Base-by-base conservation (phyloP, 2,113 vertebrate genomes). In the Pangasianodon hypophthalmus region DNA sequence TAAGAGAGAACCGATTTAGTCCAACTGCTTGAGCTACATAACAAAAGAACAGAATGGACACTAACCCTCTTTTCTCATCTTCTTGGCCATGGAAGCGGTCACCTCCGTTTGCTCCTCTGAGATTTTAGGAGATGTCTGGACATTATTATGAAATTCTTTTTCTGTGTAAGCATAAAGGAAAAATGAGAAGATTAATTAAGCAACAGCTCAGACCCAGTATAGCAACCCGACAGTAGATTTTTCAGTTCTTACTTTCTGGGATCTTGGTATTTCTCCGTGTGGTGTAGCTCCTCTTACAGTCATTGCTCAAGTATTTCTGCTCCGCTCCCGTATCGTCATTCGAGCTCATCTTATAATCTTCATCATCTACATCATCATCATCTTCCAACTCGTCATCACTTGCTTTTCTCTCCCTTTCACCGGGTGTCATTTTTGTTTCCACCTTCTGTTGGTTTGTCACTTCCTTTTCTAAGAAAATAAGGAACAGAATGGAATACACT, bases 241-340 rank as follows among this genome's bases (percentile, higher is more conserved):
- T 46, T 69, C 21, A 69, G 62, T 67, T n/a, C 46, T 96, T 95
- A 1, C 96, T 95, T 52, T 97, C 96, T 82, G 94, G 95, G 91
- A 97, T 96, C 37, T 97, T 95, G 0, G 96, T 96, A 88, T 97
- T 96, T 5, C 97, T 94, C 1, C 97, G 95, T 4, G 97, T 97
- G 29, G 95, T 96, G 1, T 97, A 97, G 92, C 96, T 96, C 32
- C 96, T 96, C 94, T 95, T 96, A 18, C 96, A 91, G 91, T 94
- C 94, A 89, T 96, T 94, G 93, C 92, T 96, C 79, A 96, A 94
- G 0, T 96, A 95, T 88, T 96, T 96, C 26, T 29, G 58, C 90
- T 96, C 11, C 5, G 54, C 85, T 83, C 19, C 95, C 91, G 96
- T 96, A 89, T 96, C 96, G 71, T 97, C 96, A 0, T 97, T 96